Evolutionary conservation across 2,888 invertebrate genomes (phyloP), one percentile per base, ranked within the genome.

Genomic region (Schrankia costaestrigalis): DNA sequence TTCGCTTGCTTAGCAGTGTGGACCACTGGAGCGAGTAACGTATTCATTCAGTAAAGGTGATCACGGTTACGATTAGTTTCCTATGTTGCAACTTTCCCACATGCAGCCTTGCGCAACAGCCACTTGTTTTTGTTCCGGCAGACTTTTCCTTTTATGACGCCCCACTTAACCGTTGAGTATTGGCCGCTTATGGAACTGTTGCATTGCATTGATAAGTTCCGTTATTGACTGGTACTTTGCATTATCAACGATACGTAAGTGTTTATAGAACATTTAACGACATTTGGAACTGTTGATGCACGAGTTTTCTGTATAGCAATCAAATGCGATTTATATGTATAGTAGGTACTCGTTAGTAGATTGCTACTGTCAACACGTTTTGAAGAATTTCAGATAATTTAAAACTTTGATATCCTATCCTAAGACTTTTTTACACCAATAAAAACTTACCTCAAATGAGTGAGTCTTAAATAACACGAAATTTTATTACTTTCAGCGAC

Each of bases 51-150:
- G 52, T 43, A 51, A 60, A 54, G 55, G 55, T 52, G 49, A 63
- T 71, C 59, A 61, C 55, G 65, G 66, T 71, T 73, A 74, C 75
- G 69, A 73, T 71, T 58, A 51, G 65, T 77, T 81, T 78, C 73
- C 73, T 71, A 60, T 68, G 72, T 75, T 71, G 77, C 72, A 79
- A 86, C 83, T 85, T 86, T 86, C 84, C 78, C 83, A 83, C 78
- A 78, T 72, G 72, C 69, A 75, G 62, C 66, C 77, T 86, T 86
- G 82, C 81, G 83, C 79, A 84, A 85, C 75, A 66, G 61, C 63
- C 68, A 65, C 71, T 75, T 75, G 82, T 83, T 83, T 80, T 35
- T 84, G 77, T 84, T 78, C 77, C 78, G 73, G 63, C 66, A 70
- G 62, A 79, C 77, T 84, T 79, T 78, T 84, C 78, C 81, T 78